phyloP scores from a whole-genome alignment of 2,113 vertebrate genomes.

The Myotis yumanensis region DNA sequence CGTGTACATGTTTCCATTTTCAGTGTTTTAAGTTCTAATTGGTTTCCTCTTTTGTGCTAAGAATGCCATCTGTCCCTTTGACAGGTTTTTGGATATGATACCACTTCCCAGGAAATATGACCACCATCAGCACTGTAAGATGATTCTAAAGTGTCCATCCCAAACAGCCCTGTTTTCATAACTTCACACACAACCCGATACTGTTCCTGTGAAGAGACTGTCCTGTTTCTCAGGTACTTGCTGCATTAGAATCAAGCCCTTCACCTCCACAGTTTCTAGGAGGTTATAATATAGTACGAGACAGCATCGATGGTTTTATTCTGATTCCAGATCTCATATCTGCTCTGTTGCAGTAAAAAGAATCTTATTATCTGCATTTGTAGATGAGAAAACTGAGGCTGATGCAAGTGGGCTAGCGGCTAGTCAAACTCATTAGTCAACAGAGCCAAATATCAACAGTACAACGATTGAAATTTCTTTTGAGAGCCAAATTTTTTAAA shows the following conservation, averaged over 20 bases:
- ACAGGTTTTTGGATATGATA: conserved; percentile 74
- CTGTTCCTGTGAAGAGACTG: neutral
- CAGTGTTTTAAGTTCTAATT: conserved; percentile 72
- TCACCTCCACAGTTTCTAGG: neutral
- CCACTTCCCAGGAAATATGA: conserved; percentile 63
- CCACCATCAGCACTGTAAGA: neutral
- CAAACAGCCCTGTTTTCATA: neutral
- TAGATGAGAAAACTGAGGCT: neutral
- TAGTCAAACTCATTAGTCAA: too few species aligned
- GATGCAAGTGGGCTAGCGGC: neutral
- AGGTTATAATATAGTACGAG: neutral
- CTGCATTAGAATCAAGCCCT: neutral
- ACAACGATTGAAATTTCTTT: too few species aligned
- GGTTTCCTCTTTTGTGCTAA: conserved; percentile 69
- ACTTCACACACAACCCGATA: neutral
- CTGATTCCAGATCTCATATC: neutral
- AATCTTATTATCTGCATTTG: neutral
- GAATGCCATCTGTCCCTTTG: conserved; percentile 77
- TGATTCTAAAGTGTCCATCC: conserved; percentile 13
- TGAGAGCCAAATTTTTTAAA: too few species aligned
- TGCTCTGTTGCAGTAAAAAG: neutral
- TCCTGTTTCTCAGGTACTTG: neutral
- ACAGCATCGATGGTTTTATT: neutral
- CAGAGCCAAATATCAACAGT: too few species aligned
- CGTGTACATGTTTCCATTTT: conserved; percentile 58